Base-by-base conservation (phyloP, 2,888 invertebrate genomes). In the Lissonota sp. region DNA sequence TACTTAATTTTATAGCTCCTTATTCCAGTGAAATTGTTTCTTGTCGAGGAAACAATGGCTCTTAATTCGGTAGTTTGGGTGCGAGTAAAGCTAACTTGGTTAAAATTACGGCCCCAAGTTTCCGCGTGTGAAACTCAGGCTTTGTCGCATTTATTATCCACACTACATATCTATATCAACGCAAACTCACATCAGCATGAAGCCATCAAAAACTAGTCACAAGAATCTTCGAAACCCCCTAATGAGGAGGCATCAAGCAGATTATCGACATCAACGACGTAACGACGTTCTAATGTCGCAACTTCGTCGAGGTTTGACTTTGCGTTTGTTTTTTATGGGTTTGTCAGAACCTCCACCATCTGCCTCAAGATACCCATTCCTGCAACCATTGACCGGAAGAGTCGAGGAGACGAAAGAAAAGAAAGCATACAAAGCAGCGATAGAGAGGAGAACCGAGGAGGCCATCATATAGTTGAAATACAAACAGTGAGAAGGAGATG, bases 241-340 rank as follows among this genome's bases (percentile, higher is more conserved):
- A 62, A 42, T 3, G 57, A 26, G 39, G 8, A 39, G 5, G 10
- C 40, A 42, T 62, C 60, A 44, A 3, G 44, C 46, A 44, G 16
- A 63, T 63, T 46, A 63, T 63, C 58, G 58, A 58, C 40, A 39
- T 44, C n/a, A 53, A 44, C 44, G 62, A 8, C 8, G 46, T 63
- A 63, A 63, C 16, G 12, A 12, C n/a, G 6, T 40, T 60, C 40
- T 42, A 60, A 8, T 5, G 7, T 60, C 42, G 40, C 40, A 26
- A 26, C 26, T 26, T 26, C 26, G 26, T 26, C 26, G 26, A 26
- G 26, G 26, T 26, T 26, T 26, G 26, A 2, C 26, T 26, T 26
- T 26, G 26, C 26, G 26, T 26, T 26, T 26, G 26, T 26, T 26
- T 26, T 26, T 26, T 26, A 26, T 37, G 14, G 60, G 14, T 42